Base-by-base conservation (phyloP, 2,888 invertebrate genomes). In the Nomada flava region DNA sequence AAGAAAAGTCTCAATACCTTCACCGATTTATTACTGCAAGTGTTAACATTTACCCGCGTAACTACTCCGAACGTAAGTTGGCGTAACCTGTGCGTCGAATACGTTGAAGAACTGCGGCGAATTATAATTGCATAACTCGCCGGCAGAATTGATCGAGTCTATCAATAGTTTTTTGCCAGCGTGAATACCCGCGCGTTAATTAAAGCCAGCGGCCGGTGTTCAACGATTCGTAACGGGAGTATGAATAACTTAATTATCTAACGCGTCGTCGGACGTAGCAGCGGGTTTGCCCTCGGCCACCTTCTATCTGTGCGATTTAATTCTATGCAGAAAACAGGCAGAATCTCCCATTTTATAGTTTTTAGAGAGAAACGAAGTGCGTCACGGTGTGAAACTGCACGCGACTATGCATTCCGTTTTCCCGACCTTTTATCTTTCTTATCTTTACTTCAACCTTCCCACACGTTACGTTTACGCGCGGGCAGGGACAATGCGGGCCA, bases 401-500 rank as follows among this genome's bases (percentile, higher is more conserved):
- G 44, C 9, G 2, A 1, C 55, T 18, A 2, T 3, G 13, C 10
- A 11, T 50, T 13, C 7, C n/a, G 4, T 13, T 29, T 1, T 44
- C 23, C 44, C 26, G 4, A 53, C 29, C 44, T 47, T 60, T 59
- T 23, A 10, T 20, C 11, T 15, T 42, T 59, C 36, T 23, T n/a
- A 26, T 15, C 53, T 52, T 13, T 55, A 23, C 67, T 53, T 11
- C 13, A 11, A 55, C 44, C 18, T 47, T 44, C 55, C 20, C 26
- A n/a, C 23, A 7, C 50, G 60, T 64, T 67, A 36, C 52, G 36
- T 59, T 29, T 15, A 20, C 53, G 36, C 69, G 72, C 29, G n/a
- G 18, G 26, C 26, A 11, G 52, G 65, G 23, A 81, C 86, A 86
- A 86, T 86, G 71, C 57, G 57, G n/a, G 29, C 20, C 29, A 59